A percentile compares a stretch with the other conserved stretches of the same genome.
phyloP scores from a whole-genome alignment of 2,888 invertebrate genomes.

The Lampropteryx suffumata region DNA sequence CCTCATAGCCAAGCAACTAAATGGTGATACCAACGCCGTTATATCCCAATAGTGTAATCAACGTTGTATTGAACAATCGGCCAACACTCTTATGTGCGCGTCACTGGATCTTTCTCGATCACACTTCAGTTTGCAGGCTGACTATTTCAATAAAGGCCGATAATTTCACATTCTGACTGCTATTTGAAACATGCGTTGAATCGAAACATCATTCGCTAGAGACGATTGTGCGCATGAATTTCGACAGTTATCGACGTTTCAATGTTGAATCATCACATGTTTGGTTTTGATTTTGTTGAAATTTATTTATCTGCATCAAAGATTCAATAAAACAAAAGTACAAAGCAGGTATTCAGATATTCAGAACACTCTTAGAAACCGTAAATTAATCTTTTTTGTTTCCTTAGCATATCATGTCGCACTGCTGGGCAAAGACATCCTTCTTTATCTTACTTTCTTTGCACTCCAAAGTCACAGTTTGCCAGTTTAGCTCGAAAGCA shows the following conservation, averaged over 20 bases:
- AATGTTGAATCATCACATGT: slow-evolving; percentile 21
- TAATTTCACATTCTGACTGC: slow-evolving; percentile 13
- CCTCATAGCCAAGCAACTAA: slow-evolving; percentile 14
- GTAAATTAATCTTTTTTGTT: too few relatives aligned
- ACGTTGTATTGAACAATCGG: slow-evolving; percentile 30
- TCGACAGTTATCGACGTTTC: slow-evolving; percentile 12
- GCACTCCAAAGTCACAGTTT: too few relatives aligned
- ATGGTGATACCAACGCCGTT: slow-evolving; percentile 15
- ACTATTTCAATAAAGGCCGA: neutral
- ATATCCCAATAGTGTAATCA: slow-evolving; percentile 30
- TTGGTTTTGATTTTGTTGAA: neutral
- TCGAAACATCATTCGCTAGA: slow-evolving; percentile 24
- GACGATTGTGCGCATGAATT: slow-evolving; percentile 13
- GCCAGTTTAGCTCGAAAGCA: too few relatives aligned
- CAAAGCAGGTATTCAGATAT: too few relatives aligned
- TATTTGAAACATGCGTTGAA: slow-evolving; percentile 19
- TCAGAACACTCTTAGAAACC: too few relatives aligned
- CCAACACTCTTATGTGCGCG: slow-evolving; percentile 12
- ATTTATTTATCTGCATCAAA: too few relatives aligned
- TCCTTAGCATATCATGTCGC: too few relatives aligned
- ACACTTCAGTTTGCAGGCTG: too few relatives aligned
- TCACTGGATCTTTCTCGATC: too few relatives aligned
- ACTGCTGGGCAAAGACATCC: too few relatives aligned
- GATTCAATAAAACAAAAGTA: too few relatives aligned
- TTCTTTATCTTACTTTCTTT: too few relatives aligned